Evolutionary conservation across 2,113 vertebrate species (phyloP), one percentile per base, ranked within the genome.

Genomic region (Asarcornis scutulata): DNA sequence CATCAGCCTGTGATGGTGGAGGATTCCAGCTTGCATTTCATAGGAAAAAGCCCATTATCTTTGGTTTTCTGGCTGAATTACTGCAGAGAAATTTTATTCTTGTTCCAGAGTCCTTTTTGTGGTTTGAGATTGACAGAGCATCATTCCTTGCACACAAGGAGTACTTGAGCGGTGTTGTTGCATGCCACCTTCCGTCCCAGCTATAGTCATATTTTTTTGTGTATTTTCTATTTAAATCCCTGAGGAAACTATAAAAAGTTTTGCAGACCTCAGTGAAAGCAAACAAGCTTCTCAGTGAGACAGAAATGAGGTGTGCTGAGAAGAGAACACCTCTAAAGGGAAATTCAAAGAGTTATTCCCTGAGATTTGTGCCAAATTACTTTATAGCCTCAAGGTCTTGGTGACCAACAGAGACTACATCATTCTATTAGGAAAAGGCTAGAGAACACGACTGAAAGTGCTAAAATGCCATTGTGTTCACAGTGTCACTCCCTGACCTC

Each of bases 291-390:
- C 81, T 95, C 80, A 79, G 62, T 72, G 69, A 93, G 88, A 95
- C 79, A 93, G 76, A 93, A 96, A 95, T 91, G 73, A 96, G 74
- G 93, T 95, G 90, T 94, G 76, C 80, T 90, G 56, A 93, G 92
- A 94, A 93, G 92, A 90, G 90, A 88, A 88, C 73, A 76, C 38
- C 62, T 88, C 95, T 67, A 81, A 91, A 91, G 95, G 83, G 88
- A 94, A 93, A 94, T 88, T 68, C 5, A 1, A 62, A 92, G 40
- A 80, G 27, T 44, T 93, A 42, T 88, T 96, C 88, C 83, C 56
- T 3, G 18, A 83, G 46, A 44, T 52, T 81, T 90, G 44, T 80
- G 93, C 85, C 94, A 95, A 90, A 96, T 93, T 93, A 83, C 68
- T 93, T 86, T 81, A 59, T 90, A 93, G 90, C 85, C 85, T 95